These are phyloP conservation scores for Salvelinus alpinus DNA, from an alignment of 2,113 vertebrate species.

Conservation along the genomic window DNA sequence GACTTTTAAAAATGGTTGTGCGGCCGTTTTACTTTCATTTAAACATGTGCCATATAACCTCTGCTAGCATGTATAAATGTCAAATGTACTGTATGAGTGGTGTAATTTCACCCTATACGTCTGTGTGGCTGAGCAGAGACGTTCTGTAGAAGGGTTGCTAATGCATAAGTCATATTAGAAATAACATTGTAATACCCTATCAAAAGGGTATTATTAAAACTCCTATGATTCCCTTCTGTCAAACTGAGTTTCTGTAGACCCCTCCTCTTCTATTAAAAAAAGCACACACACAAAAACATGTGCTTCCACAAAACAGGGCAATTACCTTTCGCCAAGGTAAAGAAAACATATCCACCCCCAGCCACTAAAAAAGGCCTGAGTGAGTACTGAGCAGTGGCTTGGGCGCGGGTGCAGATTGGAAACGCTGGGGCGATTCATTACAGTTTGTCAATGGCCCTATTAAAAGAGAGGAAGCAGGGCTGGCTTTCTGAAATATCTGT, in stretches of 20 bases:
- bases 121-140: neutral
- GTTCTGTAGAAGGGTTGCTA: no score
- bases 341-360: neutral
- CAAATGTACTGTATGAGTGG: slow-evolving; percentile 9
- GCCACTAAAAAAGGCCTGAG: no score
- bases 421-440: slow-evolving; percentile 51
- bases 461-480: slow-evolving; percentile 1
- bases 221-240: no score
- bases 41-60: slow-evolving; percentile 46
- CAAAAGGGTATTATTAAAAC: no score
- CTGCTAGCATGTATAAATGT: slow-evolving; percentile 40
- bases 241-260: no score
- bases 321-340: neutral
- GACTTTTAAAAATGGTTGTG: slow-evolving; percentile 58
- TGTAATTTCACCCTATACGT: no score
- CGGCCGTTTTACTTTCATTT: slow-evolving; percentile 63
- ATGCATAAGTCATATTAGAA: neutral
- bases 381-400: no score
- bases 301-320: slow-evolving; percentile 5
- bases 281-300: neutral
- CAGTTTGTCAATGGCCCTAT: slow-evolving; percentile 41
- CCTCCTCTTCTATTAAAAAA: no score
- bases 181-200: no score
- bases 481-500: slow-evolving; percentile 10
- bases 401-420: neutral